Conservation (phyloP, 2,113 vertebrate species). For the Candoia aspera region DNA sequence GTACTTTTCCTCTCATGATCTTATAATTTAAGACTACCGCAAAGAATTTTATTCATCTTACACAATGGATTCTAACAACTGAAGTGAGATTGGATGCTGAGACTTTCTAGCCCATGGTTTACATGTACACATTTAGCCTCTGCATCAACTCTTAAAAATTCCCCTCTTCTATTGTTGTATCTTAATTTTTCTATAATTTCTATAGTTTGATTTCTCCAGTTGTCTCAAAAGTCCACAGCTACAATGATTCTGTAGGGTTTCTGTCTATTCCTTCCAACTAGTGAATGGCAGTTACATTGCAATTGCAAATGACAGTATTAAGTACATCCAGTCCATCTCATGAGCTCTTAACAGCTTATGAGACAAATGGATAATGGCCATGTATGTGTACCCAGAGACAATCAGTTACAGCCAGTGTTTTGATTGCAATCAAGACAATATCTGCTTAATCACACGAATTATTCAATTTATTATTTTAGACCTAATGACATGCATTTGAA, state of each 20-base stretch:
- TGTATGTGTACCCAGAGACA: background rate
- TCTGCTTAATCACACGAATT: constrained; percentile 15
- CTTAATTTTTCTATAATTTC: background rate
- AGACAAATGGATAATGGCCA: background rate
- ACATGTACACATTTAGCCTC: background rate
- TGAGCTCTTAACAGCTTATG: background rate
- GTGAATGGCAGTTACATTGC: background rate
- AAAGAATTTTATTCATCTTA: background rate
- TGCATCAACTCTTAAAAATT: background rate
- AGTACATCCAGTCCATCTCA: background rate
- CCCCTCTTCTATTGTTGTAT: no score
- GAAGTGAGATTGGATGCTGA: background rate
- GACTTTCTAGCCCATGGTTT: background rate
- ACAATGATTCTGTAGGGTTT: background rate
- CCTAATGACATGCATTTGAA: constrained; percentile 15
- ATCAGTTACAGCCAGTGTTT: background rate
- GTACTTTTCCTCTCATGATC: background rate
- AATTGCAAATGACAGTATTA: background rate
- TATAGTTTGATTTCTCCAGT: background rate
- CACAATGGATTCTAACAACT: background rate
- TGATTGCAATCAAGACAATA: constrained; percentile 2
- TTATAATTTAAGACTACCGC: background rate
- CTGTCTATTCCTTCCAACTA: background rate
- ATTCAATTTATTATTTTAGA: constrained; percentile 13
- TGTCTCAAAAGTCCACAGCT: background rate